Evolutionary conservation across 2,888 invertebrate genomes (phyloP).

Genomic region (Pseudococcus jackbeardsleyi): DNA sequence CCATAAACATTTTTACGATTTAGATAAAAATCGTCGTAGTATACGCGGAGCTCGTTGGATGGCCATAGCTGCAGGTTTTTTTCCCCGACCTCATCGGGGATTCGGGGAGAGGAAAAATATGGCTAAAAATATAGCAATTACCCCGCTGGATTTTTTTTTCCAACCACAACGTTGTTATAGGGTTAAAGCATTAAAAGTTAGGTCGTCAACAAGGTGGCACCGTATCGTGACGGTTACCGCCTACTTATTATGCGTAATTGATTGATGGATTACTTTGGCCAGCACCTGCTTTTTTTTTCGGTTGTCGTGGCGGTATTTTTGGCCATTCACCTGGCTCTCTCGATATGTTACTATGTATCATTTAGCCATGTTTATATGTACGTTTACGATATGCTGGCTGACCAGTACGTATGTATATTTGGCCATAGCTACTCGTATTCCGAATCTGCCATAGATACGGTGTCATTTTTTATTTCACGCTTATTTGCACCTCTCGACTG

Average conservation of each 20-base stretch:
- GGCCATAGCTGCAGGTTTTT: neutral
- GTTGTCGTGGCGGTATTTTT: constrained; percentile 18
- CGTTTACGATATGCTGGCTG: neutral
- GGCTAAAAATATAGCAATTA: constrained; percentile 50
- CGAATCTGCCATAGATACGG: neutral
- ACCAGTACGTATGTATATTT: neutral
- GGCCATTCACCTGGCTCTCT: constrained; percentile 21
- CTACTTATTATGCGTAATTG: constrained; percentile 63
- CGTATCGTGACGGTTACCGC: constrained; percentile 59
- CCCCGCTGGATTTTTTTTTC: constrained; percentile 8
- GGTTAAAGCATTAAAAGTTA: constrained; percentile 58
- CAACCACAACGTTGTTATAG: constrained; percentile 18
- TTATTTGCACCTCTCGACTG: constrained; percentile 8
- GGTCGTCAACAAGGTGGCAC: constrained; percentile 57
- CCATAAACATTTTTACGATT: constrained; percentile 52
- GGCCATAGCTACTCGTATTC: neutral
- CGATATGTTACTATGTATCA: neutral
- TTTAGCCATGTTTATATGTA: neutral
- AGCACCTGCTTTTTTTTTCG: constrained; percentile 47
- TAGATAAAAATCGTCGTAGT: constrained; percentile 32
- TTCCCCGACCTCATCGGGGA: neutral
- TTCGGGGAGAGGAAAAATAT: neutral
- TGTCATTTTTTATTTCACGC: constrained; percentile 17
- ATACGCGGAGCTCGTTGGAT: neutral
- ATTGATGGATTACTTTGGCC: constrained; percentile 59